Conservation (phyloP, 2,113 vertebrate genomes). For the Tetraodon nigroviridis region DNA sequence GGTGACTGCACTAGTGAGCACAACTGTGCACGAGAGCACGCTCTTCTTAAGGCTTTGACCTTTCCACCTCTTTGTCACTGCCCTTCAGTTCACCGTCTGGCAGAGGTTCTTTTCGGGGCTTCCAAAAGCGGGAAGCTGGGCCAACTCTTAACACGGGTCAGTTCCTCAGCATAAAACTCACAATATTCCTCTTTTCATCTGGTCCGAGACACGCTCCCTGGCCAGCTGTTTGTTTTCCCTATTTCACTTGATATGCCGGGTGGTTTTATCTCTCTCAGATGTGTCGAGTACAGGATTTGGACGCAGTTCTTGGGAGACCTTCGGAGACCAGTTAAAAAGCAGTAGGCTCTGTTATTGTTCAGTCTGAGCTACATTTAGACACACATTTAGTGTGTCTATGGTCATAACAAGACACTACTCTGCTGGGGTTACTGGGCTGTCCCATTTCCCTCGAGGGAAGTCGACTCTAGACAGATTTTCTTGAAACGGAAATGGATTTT, state of each 20-base stretch:
- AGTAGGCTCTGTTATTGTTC: constrained; percentile 68
- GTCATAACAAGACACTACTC: constrained; percentile 33
- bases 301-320: constrained; percentile 43
- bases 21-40: constrained; percentile 18
- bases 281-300: constrained; percentile 50
- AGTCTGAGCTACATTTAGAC: constrained; percentile 65
- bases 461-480: constrained; percentile 50
- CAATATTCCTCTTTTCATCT: constrained; percentile 55
- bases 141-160: constrained; percentile 64
- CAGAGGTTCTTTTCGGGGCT: constrained; percentile 40
- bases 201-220: constrained; percentile 41
- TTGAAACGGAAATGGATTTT: constrained; percentile 45
- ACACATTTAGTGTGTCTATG: constrained; percentile 60
- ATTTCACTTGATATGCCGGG: constrained; percentile 55
- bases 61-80: constrained; percentile 38
- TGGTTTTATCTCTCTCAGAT: constrained; percentile 46
- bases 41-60: constrained; percentile 45
- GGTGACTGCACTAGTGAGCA: constrained; percentile 22
- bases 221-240: constrained; percentile 62
- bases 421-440: constrained; percentile 47
- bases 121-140: constrained; percentile 46
- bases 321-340: constrained; percentile 59
- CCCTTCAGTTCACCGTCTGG: constrained; percentile 58
- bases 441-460: constrained; percentile 43
- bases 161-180: constrained; percentile 51